Conservation (phyloP, 2,797 vertebrate genomes). For the Tachyglossus aculeatus region DNA sequence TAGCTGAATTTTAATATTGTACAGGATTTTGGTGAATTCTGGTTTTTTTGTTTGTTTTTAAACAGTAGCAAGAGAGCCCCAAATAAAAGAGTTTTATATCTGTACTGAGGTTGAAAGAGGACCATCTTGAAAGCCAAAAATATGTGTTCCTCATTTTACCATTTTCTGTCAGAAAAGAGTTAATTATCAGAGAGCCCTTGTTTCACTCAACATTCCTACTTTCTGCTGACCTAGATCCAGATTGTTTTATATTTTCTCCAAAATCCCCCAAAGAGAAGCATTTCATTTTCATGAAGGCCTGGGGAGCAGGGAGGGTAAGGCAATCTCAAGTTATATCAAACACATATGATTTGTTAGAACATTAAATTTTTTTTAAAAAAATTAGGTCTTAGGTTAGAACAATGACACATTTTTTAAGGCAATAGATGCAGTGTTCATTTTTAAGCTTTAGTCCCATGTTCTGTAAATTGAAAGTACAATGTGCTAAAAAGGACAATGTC, state of each 20-base stretch:
- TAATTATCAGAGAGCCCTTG: constrained; percentile 21
- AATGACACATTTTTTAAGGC: constrained; percentile 8
- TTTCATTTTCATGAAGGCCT: constrained; percentile 42
- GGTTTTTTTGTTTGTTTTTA: too few relatives aligned
- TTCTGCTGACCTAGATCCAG: constrained; percentile 24
- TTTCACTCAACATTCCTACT: constrained; percentile 2
- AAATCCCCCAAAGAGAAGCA: not conserved
- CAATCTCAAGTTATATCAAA: constrained; percentile 15
- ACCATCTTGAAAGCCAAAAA: not conserved
- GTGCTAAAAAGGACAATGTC: not conserved
- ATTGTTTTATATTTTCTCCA: constrained; percentile 43
- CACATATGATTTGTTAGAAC: constrained; percentile 32
- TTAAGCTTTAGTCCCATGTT: not conserved
- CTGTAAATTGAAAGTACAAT: accelerated
- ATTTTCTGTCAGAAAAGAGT: not conserved
- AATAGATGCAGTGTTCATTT: not conserved
- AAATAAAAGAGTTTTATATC: constrained; percentile 2
- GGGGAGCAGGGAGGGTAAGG: constrained; percentile 16
- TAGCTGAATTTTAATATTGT: constrained; percentile 24
- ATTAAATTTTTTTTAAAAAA: not conserved
- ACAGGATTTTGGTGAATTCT: constrained; percentile 9
- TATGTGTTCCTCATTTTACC: not conserved
- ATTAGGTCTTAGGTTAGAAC: constrained; percentile 20
- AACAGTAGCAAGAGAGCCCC: not conserved
- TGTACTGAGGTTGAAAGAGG: not conserved